A percentile compares a stretch with the other conserved stretches of the same genome.
Conservation (phyloP, 2,888 invertebrate genomes). For the Erebia aethiops region DNA sequence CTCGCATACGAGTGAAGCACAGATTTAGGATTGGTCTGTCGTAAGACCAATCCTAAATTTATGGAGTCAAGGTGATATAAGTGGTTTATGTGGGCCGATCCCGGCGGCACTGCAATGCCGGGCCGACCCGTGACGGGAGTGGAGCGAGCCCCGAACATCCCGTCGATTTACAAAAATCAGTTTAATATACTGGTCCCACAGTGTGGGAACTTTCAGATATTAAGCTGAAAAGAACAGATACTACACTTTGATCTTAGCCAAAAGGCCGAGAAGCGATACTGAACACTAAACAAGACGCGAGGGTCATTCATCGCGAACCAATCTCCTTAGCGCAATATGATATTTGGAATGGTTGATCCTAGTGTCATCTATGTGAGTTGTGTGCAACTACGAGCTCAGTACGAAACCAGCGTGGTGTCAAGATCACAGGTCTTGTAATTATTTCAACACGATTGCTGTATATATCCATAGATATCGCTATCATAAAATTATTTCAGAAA, state of each 20-base stretch:
- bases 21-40: no score
- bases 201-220: conserved; percentile 31
- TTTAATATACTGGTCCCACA: conserved; percentile 30
- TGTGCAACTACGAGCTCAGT: background rate
- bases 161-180: conserved; percentile 24
- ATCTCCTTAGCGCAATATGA: conserved; percentile 25
- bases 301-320: conserved; percentile 8
- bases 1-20: no score
- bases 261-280: conserved; percentile 49
- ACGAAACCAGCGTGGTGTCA: no score
- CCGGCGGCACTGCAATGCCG: conserved; percentile 26
- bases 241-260: conserved; percentile 44
- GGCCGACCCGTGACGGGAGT: conserved; percentile 28
- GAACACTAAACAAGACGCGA: background rate
- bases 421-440: background rate
- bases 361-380: background rate
- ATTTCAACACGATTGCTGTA: background rate
- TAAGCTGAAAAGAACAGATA: conserved; percentile 48
- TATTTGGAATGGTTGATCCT: background rate
- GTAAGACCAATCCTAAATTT: no score
- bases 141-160: conserved; percentile 18
- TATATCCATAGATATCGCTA: background rate
- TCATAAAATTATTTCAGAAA: background rate
- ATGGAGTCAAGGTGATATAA: background rate
- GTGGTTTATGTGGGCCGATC: conserved; percentile 18